phyloP scores from a whole-genome alignment of 2,888 invertebrate species.

The Clostera curtula region DNA sequence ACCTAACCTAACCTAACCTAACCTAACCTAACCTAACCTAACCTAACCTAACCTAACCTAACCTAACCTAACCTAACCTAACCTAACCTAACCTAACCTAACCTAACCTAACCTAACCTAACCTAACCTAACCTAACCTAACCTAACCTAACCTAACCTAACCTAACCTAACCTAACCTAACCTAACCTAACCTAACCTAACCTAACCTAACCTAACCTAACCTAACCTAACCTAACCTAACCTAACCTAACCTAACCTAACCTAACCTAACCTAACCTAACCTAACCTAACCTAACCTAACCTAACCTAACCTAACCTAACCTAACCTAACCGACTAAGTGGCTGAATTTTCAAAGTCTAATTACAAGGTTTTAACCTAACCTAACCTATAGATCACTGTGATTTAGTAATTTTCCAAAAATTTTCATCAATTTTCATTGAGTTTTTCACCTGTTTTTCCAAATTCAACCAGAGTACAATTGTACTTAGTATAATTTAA shows the following conservation, averaged over 20 bases:
- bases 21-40: conserved; percentile 3
- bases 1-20: conserved; percentile 4
- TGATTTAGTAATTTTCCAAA: no score
- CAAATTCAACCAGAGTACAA: no score
- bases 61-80: conserved; percentile 4
- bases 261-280: neutral
- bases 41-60: conserved; percentile 4
- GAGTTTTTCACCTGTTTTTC: no score
- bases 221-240: conserved; percentile 1
- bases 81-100: conserved; percentile 4
- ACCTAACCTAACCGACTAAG: neutral
- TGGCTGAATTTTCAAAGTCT: no score
- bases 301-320: neutral
- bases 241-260: neutral
- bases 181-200: conserved; percentile 4
- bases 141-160: conserved; percentile 4
- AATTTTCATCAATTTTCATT: no score
- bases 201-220: conserved; percentile 4
- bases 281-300: neutral
- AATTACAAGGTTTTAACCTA: no score
- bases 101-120: conserved; percentile 4
- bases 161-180: conserved; percentile 4
- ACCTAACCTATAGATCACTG: no score
- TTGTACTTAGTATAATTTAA: no score
- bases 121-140: conserved; percentile 4